Base-by-base conservation (phyloP, 1,140 invertebrate genomes). In the Cydia pomonella region DNA sequence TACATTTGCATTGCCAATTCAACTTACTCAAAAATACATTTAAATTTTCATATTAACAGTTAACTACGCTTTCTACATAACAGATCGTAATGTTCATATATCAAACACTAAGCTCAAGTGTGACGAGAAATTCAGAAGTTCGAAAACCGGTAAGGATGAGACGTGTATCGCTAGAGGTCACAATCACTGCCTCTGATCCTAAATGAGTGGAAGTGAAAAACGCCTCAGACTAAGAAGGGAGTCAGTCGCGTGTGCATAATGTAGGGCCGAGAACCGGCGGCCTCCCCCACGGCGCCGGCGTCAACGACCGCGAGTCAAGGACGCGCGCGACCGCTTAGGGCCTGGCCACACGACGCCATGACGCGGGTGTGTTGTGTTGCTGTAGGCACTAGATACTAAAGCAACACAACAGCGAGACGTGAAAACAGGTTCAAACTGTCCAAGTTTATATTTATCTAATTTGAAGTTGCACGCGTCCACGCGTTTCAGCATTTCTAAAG, bases 231-330 rank as follows among this genome's bases (percentile, higher is more conserved):
- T 74, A 78, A 79, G 77, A 84, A 82, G 84, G 82, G 83, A 80
- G 74, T 75, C 76, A 77, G 76, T 82, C 80, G 82, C 83, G 82
- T 82, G 85, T 86, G 85, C 84, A 84, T 85, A 83, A 84, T 83
- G 85, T 78, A 87, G 84, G 83, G 83, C 80, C 80, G 64, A 69
- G 64, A 18, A 33, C 64, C 64, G 66, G 77, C 76, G 77, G 79
- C 73, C 78, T 81, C 79, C 82, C 84, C 82, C 81, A 81, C 80
- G 79, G 81, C 83, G 85, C 82, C 82, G 84, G 82, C 82, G 87
- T 88, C 88, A 90, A 87, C 84, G 88, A 90, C 88, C 77, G 71
- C 53, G 77, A 87, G 87, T 87, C 87, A 91, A 91, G 89, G 87
- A 88, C 89, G 87, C 76, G 72, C 77, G 73, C 75, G 77, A 79